phyloP scores from a whole-genome alignment of 2,888 invertebrate genomes.

The Opisthograptis luteolata region DNA sequence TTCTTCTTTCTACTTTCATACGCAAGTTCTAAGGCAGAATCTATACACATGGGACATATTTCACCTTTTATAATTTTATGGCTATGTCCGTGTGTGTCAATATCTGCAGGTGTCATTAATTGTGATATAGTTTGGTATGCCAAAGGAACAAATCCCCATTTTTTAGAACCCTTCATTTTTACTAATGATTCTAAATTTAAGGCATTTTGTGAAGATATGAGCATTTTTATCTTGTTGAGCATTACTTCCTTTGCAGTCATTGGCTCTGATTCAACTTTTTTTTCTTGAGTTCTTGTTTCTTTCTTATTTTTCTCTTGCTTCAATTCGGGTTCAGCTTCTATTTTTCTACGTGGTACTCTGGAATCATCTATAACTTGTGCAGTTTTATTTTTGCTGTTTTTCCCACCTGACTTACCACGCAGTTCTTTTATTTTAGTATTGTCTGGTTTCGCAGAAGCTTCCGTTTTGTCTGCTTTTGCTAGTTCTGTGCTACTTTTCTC shows the following conservation, averaged over 20 bases:
- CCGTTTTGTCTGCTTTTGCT: no score
- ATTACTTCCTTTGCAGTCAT: constrained; percentile 14
- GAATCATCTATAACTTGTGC: not conserved
- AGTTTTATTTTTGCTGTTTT: not conserved
- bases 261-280: constrained; percentile 19
- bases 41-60: constrained; percentile 38
- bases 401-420: no score
- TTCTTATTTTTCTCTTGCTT: not conserved
- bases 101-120: not conserved
- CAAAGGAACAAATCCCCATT: no score
- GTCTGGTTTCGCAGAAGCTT: no score
- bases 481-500: not conserved
- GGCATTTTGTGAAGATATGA: constrained; percentile 43
- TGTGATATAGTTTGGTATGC: constrained; percentile 28
- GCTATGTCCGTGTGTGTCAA: not conserved
- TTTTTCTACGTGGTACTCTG: not conserved
- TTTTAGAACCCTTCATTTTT: constrained; percentile 45
- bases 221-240: constrained; percentile 23
- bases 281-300: not conserved
- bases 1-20: constrained; percentile 33
- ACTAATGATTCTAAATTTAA: constrained; percentile 49
- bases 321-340: not conserved
- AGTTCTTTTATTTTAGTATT: no score
- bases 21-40: constrained; percentile 45
- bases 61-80: not conserved